phyloP scores from a whole-genome alignment of 2,797 vertebrate species.

The Lycodopsis pacificus region DNA sequence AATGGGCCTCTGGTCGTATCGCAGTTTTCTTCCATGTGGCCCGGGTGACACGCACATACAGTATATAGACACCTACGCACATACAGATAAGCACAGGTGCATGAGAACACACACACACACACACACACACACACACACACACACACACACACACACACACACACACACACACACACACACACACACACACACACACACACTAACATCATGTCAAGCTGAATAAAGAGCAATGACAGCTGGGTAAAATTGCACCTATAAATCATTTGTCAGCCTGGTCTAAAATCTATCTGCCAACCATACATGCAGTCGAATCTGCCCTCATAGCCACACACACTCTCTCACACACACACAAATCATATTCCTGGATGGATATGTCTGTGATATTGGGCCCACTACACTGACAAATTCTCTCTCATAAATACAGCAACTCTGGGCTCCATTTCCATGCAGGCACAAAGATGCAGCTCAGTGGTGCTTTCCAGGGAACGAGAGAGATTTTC shows the following conservation, averaged over 20 bases:
- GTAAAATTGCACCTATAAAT: slow-evolving; percentile 85
- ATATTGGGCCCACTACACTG: slow-evolving; percentile 49
- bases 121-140: slow-evolving; percentile 19
- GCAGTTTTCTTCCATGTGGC: slow-evolving; percentile 36
- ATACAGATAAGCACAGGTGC: slow-evolving; percentile 42
- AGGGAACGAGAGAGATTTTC: neutral
- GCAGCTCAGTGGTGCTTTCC: slow-evolving; percentile 20
- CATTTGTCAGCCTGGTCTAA: slow-evolving; percentile 82
- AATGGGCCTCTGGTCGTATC: slow-evolving; percentile 45
- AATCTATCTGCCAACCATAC: slow-evolving; percentile 79
- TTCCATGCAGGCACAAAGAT: slow-evolving; percentile 42
- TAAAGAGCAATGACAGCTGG: slow-evolving; percentile 80
- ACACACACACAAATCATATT: slow-evolving; percentile 29
- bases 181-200: slow-evolving; percentile 30
- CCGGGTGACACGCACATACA: slow-evolving; percentile 18
- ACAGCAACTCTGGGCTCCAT: slow-evolving; percentile 43
- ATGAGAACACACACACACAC: slow-evolving; percentile 20
- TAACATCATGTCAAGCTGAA: slow-evolving; percentile 65
- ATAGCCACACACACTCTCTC: slow-evolving; percentile 21
- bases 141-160: slow-evolving; percentile 17
- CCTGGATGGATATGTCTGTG: slow-evolving; percentile 48
- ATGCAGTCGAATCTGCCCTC: slow-evolving; percentile 67
- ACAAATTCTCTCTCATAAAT: slow-evolving; percentile 63
- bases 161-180: slow-evolving; percentile 2
- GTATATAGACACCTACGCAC: neutral